Evolutionary conservation across 2,797 vertebrate species (phyloP), one percentile per base, ranked within the genome.

Genomic region (Neomorphus geoffroyi): DNA sequence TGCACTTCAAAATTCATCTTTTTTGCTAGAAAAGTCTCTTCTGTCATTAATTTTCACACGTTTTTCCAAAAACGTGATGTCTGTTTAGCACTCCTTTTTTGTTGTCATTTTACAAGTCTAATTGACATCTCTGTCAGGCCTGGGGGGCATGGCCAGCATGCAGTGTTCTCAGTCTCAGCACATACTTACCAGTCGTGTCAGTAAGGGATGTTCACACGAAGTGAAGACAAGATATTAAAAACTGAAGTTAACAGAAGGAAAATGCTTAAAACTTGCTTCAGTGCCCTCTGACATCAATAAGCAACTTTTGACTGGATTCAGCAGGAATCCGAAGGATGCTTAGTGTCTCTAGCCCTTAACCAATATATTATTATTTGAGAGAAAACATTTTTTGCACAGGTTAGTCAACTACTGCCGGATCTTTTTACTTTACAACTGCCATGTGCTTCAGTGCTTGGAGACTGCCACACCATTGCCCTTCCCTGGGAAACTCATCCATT

Each of bases 31-130:
- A 46, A 54, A 60, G 18, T 21, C 3, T 71, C 43, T 69, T 61
- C 90, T 96, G 94, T 92, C 89, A 92, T 87, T 93, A 92, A 82
- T 75, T 94, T 96, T 96, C 23, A 2, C 95, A 91, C 95, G 48
- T 92, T 79, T 94, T 92, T 11, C 33, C 8, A 1, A 13, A 80
- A 92, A 61, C 48, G 17, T 19, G 27, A 46, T 75, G 65, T 65
- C 54, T 91, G 28, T 93, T 93, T 50, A 94, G 73, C 93, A 90
- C 90, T 88, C 69, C 14, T 74, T 65, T 90, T 88, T 95, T 93
- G 57, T 88, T 96, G 87, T 74, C 61, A 73, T 4, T n/a, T 79
- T 80, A 83, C 85, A 64, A 88, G 57, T 17, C 21, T 71, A 74
- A 85, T 0, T 83, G 88, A 80, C 32, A 30, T 24, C 50, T 67